A percentile compares a stretch with the other conserved stretches of the same genome.
These are phyloP conservation scores for Ips nitidus DNA, from an alignment of 1,140 invertebrate genomes.

Conservation along the genomic window DNA sequence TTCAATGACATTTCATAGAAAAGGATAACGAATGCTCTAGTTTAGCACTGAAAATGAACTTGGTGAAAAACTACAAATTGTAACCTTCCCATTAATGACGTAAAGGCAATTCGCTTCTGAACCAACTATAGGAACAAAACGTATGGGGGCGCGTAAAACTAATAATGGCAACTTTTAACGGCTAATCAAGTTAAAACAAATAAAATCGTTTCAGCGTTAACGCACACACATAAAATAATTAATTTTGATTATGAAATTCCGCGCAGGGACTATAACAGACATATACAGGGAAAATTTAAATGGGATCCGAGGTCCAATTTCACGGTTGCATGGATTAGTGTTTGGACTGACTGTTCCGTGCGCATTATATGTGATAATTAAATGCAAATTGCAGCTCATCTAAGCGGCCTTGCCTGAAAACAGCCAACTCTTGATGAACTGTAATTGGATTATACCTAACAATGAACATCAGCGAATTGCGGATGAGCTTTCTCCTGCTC, in stretches of 20 bases:
- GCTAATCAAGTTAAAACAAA: too few relatives aligned
- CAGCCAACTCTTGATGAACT: slow-evolving; percentile 52
- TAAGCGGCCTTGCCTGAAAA: slow-evolving; percentile 50
- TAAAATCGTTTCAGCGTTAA: neutral
- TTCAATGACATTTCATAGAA: too few relatives aligned
- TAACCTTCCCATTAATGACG: too few relatives aligned
- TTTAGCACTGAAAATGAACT: too few relatives aligned
- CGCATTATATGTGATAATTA: slow-evolving; percentile 54
- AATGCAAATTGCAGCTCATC: slow-evolving; percentile 53
- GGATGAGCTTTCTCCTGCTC: slow-evolving; percentile 16
- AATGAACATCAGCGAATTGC: slow-evolving; percentile 39
- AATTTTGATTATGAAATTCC: slow-evolving; percentile 9
- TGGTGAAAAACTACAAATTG: too few relatives aligned
- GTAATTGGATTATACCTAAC: slow-evolving; percentile 51
- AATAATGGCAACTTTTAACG: too few relatives aligned
- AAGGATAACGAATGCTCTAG: too few relatives aligned
- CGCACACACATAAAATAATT: neutral
- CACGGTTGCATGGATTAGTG: slow-evolving; percentile 43
- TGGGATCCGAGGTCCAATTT: slow-evolving; percentile 43
- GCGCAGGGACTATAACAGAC: slow-evolving; percentile 3
- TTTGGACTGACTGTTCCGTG: slow-evolving; percentile 47
- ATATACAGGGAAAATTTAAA: slow-evolving; percentile 29
- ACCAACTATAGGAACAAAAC: too few relatives aligned
- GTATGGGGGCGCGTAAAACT: too few relatives aligned
- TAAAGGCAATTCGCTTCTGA: too few relatives aligned